phyloP scores from a whole-genome alignment of 2,888 invertebrate species.

The Agriopis aurantiaria region DNA sequence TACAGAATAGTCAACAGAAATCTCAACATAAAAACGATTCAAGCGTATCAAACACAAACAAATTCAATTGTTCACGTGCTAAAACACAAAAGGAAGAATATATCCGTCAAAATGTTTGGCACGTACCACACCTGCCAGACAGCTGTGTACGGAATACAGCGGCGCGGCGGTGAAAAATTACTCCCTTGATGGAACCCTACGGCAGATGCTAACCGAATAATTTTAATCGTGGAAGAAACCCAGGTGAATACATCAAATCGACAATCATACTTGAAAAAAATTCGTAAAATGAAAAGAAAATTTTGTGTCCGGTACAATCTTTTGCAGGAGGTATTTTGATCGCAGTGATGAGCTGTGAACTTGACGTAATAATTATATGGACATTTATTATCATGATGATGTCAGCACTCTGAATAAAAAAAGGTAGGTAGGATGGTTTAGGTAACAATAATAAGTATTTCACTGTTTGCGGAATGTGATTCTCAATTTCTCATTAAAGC shows the following conservation, averaged over 20 bases:
- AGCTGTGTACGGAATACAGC: conserved; percentile 76
- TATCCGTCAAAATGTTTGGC: conserved; percentile 67
- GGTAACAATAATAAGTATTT: neutral
- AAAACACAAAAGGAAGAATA: conserved; percentile 51
- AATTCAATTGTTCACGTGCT: conserved; percentile 37
- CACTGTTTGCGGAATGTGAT: neutral
- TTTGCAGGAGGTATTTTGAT: neutral
- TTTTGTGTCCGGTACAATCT: neutral
- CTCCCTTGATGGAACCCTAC: conserved; percentile 63
- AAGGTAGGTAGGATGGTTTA: neutral
- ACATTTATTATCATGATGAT: neutral
- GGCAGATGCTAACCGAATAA: conserved; percentile 66
- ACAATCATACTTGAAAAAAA: neutral
- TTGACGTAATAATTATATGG: neutral
- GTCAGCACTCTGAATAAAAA: neutral
- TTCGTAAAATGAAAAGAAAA: neutral
- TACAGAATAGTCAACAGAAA: conserved; percentile 1
- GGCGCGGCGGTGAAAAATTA: conserved; percentile 74
- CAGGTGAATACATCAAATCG: conserved; percentile 29
- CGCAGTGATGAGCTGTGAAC: neutral
- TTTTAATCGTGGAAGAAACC: conserved; percentile 43
- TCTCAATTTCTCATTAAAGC: neutral
- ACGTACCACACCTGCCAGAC: conserved; percentile 80
- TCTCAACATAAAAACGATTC: conserved; percentile 19
- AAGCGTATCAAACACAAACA: conserved; percentile 31